Evolutionary conservation across 2,888 invertebrate species (phyloP), one percentile per base, ranked within the genome.

Genomic region (Ichneumoninae sp.): DNA sequence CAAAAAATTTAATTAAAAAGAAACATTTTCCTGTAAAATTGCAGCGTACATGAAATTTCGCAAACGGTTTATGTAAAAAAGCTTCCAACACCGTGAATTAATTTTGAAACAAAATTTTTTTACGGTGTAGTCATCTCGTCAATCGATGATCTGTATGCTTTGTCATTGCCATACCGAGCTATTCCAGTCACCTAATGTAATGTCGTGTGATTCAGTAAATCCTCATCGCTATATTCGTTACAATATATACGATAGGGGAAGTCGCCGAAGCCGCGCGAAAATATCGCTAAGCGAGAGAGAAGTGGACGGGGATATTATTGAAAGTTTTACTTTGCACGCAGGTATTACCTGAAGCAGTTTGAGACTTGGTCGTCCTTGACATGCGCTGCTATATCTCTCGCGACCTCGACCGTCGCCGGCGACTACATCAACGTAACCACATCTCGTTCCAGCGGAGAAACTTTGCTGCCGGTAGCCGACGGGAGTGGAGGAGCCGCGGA

Each of bases 311-410:
- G 62, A 62, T 62, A 16, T 33, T 33, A 33, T 62, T 30, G 62
- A 62, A 62, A 62, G 62, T 62, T 62, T 30, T 62, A 62, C 62
- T 62, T 33, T 62, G 30, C 33, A 16, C n/a, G 33, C 78, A 90
- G 90, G 74, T 91, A 94, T 82, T 93, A 93, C 84, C 89, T 94
- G 75, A 90, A 88, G 77, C 92, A 94, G 84, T 92, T 91, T 84
- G 94, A 94, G 88, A 92, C 94, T 65, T 94, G 93, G 93, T 86
- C 94, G 87, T 94, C 94, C 71, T 86, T 94, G 68, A 85, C 90
- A 30, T 93, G 93, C 86, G 92, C 93, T 22, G 84, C 89, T 10
- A 85, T 94, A 36, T 91, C 94, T 19, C 86, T 94, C 74, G 85
- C 89, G 54, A 91, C 93, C 33, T 93, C 93, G 30, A 76, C 71